These are phyloP conservation scores for Mesocricetus auratus DNA, from an alignment of 2,113 vertebrate species.

Conservation along the genomic window DNA sequence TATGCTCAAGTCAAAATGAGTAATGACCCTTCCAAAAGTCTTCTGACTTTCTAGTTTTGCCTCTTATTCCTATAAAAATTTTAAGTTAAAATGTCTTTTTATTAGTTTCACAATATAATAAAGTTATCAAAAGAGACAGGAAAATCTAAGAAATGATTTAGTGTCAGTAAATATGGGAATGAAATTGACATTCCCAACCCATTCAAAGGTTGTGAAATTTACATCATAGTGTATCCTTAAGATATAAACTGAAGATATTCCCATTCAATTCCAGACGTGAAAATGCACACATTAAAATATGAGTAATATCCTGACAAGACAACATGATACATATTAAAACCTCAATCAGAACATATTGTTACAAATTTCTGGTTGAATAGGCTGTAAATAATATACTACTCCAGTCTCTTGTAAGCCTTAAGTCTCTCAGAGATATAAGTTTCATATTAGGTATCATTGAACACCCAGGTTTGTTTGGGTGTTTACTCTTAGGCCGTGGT, in stretches of 20 bases:
- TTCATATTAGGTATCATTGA: not conserved
- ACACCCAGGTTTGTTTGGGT: not conserved
- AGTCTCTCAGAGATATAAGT: not conserved
- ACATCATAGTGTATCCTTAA: not conserved
- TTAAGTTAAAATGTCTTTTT: not conserved
- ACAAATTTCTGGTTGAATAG: not conserved
- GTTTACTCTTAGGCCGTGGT: not conserved
- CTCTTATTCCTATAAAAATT: not conserved
- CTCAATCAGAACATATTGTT: not conserved
- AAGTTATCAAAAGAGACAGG: not conserved
- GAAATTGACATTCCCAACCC: not conserved
- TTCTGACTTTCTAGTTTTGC: not conserved
- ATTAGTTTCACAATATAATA: not conserved
- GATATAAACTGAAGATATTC: not conserved
- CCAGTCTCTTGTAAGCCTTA: not conserved
- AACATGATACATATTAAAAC: not conserved
- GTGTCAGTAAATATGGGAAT: not conserved
- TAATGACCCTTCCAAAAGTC: not conserved
- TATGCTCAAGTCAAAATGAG: not conserved
- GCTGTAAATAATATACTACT: not conserved
- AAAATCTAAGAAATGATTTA: constrained; percentile 24
- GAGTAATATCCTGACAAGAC: not conserved
- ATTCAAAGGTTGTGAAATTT: constrained; percentile 31
- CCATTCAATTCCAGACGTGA: not conserved
- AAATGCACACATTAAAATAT: not conserved